Evolutionary conservation across 2,888 invertebrate genomes (phyloP).

Genomic region (Cabera pusaria): DNA sequence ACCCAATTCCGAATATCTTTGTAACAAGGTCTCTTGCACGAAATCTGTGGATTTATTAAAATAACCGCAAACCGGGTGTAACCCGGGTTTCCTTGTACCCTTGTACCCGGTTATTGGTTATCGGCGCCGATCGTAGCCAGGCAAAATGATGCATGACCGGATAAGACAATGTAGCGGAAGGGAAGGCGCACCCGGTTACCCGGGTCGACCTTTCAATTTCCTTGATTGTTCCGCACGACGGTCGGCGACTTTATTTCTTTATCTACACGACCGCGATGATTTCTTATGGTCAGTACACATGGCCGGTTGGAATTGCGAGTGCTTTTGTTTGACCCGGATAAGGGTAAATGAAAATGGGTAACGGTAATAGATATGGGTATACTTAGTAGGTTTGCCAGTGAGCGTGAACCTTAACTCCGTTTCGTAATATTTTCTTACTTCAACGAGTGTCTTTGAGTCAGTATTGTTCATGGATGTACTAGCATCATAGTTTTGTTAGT

Average conservation of each 20-base stretch:
- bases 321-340: conserved; percentile 30
- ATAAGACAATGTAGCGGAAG: conserved; percentile 69
- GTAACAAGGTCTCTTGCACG: conserved; percentile 24
- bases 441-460: no score
- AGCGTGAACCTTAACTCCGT: conserved; percentile 3
- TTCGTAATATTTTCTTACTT: no score
- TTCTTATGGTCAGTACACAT: conserved; percentile 43
- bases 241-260: conserved; percentile 52
- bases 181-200: conserved; percentile 51
- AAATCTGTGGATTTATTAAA: conserved; percentile 51
- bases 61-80: conserved; percentile 45
- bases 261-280: conserved; percentile 49
- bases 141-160: conserved; percentile 66
- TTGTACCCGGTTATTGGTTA: conserved; percentile 34
- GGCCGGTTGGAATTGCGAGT: conserved; percentile 29
- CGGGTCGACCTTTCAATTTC: conserved; percentile 75
- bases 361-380: conserved; percentile 17
- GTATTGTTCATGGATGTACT: no score
- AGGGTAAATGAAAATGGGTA: conserved; percentile 33
- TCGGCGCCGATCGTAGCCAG: conserved; percentile 44
- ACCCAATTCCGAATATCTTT: conserved; percentile 17
- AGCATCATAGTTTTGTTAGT: no score
- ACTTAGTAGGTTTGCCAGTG: conserved; percentile 4
- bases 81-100: conserved; percentile 15
- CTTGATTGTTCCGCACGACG: conserved; percentile 52